Percentiles rank a stretch among this genome's conserved stretches.
Evolutionary conservation across 2,888 invertebrate species (phyloP).

Genomic region (Apoda limacodes): DNA sequence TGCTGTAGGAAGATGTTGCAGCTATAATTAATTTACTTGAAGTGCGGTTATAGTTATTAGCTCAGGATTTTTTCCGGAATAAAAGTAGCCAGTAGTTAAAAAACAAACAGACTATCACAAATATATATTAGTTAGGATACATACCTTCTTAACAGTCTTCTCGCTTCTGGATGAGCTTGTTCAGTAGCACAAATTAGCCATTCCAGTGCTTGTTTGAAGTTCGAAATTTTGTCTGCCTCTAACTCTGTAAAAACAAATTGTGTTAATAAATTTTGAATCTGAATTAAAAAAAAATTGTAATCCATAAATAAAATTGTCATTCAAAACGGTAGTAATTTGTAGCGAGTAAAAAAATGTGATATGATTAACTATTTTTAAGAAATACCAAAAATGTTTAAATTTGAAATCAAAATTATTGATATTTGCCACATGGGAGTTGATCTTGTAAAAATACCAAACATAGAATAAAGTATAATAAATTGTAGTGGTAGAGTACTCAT

Average conservation of each 20-base stretch:
- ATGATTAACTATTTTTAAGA: background rate
- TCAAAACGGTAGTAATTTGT: background rate
- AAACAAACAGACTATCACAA: too few species aligned
- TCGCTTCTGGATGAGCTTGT: conserved; percentile 91
- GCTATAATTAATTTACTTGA: too few species aligned
- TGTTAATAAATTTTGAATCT: conserved; percentile 7
- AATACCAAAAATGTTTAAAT: background rate
- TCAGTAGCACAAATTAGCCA: conserved; percentile 95
- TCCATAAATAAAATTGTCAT: background rate
- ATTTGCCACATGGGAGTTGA: too few species aligned
- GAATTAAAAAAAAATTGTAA: conserved; percentile 1
- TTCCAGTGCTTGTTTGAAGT: conserved; percentile 85
- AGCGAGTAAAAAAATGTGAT: background rate
- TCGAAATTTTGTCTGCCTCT: conserved; percentile 78
- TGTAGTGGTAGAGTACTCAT: too few species aligned
- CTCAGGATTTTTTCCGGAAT: too few species aligned
- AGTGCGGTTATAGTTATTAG: too few species aligned
- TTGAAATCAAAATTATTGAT: too few species aligned
- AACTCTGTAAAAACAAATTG: conserved; percentile 65
- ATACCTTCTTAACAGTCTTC: conserved; percentile 75
- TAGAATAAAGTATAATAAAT: too few species aligned
- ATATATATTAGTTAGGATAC: too few species aligned
- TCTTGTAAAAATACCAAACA: too few species aligned
- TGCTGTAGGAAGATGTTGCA: too few species aligned
- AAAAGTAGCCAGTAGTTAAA: too few species aligned